Base-by-base conservation (phyloP, 2,888 invertebrate genomes). In the Fabriciana adippe region DNA sequence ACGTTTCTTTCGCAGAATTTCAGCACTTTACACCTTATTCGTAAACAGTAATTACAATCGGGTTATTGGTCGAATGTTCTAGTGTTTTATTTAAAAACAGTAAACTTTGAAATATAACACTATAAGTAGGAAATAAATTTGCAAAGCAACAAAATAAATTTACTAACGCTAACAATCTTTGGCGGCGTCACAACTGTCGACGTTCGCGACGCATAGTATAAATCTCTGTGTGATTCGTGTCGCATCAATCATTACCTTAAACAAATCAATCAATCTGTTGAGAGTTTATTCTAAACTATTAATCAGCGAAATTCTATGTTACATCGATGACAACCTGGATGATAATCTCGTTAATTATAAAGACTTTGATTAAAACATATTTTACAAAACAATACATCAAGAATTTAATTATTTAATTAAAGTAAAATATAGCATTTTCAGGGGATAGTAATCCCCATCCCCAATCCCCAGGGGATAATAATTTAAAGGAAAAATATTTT, bases 241-340 rank as follows among this genome's bases (percentile, higher is more conserved):
- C 85, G 86, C 78, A 80, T 85, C 86, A 85, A 89, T 89, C 86
- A 86, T 76, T 79, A 78, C 77, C 76, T 78, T 81, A 80, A 86
- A 86, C 82, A 80, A 84, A 84, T 86, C 86, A 86, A 90, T 90
- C 86, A 86, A 85, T 86, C 83, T 81, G 72, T 56, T 59, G 53
- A 47, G 53, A 59, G 41, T 53, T 53, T 53, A 61, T 61, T 72
- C 57, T 54, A 60, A 63, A 61, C 68, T 71, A 69, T 70, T 66
- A 61, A 71, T 73, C 74, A 70, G 47, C 59, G 18, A 57, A 67
- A 54, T 54, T 21, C 50, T 48, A 62, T 54, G 41, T 50, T 48
- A 56, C 21, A 16, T 31, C 51, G 47, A n/a, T 53, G 50, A 50
- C 54, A 41, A 63, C 14, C 15, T 41, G 11, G 16, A 18, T 21